Base-by-base conservation (phyloP, 2,113 vertebrate genomes). In the Hemichromis elongatus region DNA sequence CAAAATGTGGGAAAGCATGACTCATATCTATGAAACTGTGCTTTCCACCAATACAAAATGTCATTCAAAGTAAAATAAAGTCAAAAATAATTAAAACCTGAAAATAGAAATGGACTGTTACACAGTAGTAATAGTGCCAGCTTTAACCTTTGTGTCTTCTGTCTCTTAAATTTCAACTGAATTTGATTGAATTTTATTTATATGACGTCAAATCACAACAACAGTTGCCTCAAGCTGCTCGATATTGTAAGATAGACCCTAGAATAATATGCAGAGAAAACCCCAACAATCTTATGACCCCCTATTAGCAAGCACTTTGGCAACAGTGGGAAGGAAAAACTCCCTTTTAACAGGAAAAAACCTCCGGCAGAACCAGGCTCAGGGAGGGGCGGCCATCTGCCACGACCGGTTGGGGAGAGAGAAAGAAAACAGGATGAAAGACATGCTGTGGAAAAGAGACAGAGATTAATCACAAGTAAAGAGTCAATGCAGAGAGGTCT, bases 361-460 rank as follows among this genome's bases (percentile, higher is more conserved):
- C 19, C 10, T 63, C 19, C 0, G 0, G 59, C 10, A 63, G 59
- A 63, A 63, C 33, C 33, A 63, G 59, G 33, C 0, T 63, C 19
- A 63, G 59, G 6, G 59, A 21, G 33, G 33, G 33, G 33, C 33
- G 33, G 33, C 33, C 33, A 33, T 33, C 33, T 33, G 33, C 33
- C 7, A 7, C 6, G 6, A 33, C 33, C 7, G 33, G 59, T 1
- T 1, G 6, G 33, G 59, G 33, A 7, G 59, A 63, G 10, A 37
- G 59, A 63, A 63, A 33, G 33, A 63, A 63, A 33, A 63, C 59
- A 63, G 59, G 0, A 63, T 63, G 37, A 37, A 63, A 37, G 18
- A 63, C 0, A 0, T 63, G 33, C 6, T 63, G 59, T 21, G 10
- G 10, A 63, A 37, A 33, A 63, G 1, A 37, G 59, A 0, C 59